A percentile compares a stretch with the other conserved stretches of the same genome.
Evolutionary conservation across 2,797 vertebrate species (phyloP).

Genomic region (Brachymystax lenok): DNA sequence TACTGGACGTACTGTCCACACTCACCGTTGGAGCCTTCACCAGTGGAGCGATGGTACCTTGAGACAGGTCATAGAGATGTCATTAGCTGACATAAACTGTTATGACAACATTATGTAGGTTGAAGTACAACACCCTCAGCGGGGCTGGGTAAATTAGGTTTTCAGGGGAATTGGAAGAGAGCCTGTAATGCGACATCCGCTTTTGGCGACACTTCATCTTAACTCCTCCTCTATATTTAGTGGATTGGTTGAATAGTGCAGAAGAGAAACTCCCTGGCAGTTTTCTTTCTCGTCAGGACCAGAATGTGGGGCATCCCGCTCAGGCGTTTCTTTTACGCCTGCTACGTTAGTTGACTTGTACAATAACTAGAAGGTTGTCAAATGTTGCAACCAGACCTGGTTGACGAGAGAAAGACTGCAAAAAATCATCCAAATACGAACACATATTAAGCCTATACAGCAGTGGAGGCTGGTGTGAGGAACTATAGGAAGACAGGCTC

Average conservation of each 20-base stretch:
- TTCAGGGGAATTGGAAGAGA: background rate
- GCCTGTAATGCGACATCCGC: background rate
- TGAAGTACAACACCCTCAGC: too few species aligned
- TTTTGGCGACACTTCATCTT: too few species aligned
- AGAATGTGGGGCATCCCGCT: too few species aligned
- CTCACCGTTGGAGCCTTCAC: conserved; percentile 90
- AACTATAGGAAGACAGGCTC: too few species aligned
- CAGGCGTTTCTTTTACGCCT: too few species aligned
- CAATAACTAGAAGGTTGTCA: background rate
- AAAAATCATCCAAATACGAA: background rate
- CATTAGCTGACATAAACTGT: background rate
- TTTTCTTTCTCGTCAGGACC: too few species aligned
- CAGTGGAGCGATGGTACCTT: conserved; percentile 95
- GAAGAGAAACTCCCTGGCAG: too few species aligned
- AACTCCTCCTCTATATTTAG: too few species aligned
- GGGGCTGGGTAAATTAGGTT: too few species aligned
- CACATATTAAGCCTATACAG: background rate
- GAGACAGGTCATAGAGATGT: background rate
- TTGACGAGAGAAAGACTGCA: background rate
- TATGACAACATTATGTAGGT: background rate
- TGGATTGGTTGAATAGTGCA: too few species aligned
- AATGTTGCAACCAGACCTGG: background rate
- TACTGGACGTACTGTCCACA: conserved; percentile 78
- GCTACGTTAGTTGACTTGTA: too few species aligned
- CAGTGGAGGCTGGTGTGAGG: too few species aligned